Evolutionary conservation across 2,888 invertebrate species (phyloP), one percentile per base, ranked within the genome.

Genomic region (Dryadula phaetusa): DNA sequence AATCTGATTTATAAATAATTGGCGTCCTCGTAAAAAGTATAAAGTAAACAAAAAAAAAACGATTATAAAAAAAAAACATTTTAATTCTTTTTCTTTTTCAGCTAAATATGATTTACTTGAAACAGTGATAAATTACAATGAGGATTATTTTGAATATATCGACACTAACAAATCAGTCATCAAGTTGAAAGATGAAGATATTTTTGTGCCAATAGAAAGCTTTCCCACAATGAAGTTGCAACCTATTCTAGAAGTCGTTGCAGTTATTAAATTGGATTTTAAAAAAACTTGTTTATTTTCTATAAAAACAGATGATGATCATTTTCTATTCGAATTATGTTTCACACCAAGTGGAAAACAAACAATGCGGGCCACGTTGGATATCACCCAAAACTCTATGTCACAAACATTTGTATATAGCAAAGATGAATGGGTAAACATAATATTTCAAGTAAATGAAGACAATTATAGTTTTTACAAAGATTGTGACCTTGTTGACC

Each of bases 281-380:
- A 60, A 66, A 4, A 65, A 63, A n/a, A 71, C 82, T 7, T 86
- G 82, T 60, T 53, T 89, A 5, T 89, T 91, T 71, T 80, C 83
- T 1, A 79, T 90, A 64, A 74, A 75, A 25, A 74, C 72, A 3
- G 62, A 70, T 0, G 42, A 53, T 0, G 3, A 22, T 22, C 61
- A 61, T 0, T 62, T 67, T 1, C 76, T 80, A 34, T 47, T 88
- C 5, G 77, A 75, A 6, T 14, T 89, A 2, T 81, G 81, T 60
- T 72, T 88, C 2, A 70, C 71, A 0, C 70, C 72, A 6, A 71
- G 56, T 3, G 69, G 62, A 1, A 16, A 7, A 1, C 32, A 72
- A 5, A 6, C 64, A 0, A 69, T 74, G 4, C 78, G 74, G 67
- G 62, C 85, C 2, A 64, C 52, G 6, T 8, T 84, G 0, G 72